These are phyloP conservation scores for Thunnus maccoyii DNA, from an alignment of 2,113 vertebrate genomes.

Conservation along the genomic window DNA sequence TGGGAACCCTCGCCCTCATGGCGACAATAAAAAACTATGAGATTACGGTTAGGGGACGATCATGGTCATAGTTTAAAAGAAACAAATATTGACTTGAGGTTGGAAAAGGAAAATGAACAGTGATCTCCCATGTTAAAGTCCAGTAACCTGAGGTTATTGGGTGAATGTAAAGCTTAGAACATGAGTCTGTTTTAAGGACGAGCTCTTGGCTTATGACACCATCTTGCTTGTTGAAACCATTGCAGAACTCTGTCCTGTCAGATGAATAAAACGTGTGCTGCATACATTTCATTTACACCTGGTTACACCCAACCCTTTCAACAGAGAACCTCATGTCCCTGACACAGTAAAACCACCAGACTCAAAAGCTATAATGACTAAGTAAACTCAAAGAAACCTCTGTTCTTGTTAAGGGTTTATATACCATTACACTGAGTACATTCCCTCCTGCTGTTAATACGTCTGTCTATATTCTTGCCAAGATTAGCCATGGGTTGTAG, in stretches of 20 bases:
- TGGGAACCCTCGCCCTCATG: too few relatives aligned
- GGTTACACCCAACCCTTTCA: not conserved
- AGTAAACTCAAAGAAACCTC: conserved; percentile 1
- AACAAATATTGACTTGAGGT: too few relatives aligned
- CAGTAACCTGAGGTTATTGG: not conserved
- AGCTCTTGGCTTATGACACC: not conserved
- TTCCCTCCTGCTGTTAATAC: conserved; percentile 31
- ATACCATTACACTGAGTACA: not conserved
- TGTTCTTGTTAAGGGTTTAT: not conserved
- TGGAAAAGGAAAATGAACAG: too few relatives aligned
- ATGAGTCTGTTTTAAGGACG: not conserved
- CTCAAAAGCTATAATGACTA: not conserved
- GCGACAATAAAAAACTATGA: too few relatives aligned
- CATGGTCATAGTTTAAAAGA: too few relatives aligned
- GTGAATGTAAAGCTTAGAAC: too few relatives aligned
- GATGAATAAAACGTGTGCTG: not conserved
- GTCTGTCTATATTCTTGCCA: conserved; percentile 33
- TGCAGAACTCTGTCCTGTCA: not conserved
- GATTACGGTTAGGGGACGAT: too few relatives aligned
- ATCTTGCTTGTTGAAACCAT: not conserved
- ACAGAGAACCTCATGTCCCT: too few relatives aligned
- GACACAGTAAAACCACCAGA: not conserved
- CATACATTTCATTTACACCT: not conserved
- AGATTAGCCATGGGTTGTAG: conserved; percentile 24
- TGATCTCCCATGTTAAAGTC: too few relatives aligned